phyloP scores from a whole-genome alignment of 2,888 invertebrate species.

The Octodonta nipae region DNA sequence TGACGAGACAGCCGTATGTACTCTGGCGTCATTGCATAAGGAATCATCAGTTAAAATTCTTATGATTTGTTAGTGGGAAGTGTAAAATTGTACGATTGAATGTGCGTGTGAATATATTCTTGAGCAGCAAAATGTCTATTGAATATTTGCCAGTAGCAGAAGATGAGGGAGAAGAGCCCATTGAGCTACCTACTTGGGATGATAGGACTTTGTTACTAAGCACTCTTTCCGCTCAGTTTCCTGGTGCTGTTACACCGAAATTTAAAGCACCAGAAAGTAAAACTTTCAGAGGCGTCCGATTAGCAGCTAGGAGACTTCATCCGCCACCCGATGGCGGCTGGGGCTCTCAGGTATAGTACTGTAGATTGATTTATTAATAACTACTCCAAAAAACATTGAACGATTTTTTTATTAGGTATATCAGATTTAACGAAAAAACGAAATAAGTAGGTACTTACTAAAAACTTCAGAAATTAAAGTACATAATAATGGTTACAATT shows the following conservation, averaged over 20 bases:
- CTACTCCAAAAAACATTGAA: too few relatives aligned
- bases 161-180: slow-evolving; percentile 90
- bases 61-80: too few relatives aligned
- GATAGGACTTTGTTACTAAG: slow-evolving; percentile 84
- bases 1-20: too few relatives aligned
- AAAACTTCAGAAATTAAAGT: too few relatives aligned
- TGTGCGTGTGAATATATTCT: slow-evolving; percentile 6
- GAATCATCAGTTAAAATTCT: too few relatives aligned
- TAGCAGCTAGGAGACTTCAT: slow-evolving; percentile 83
- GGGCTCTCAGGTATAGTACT: slow-evolving; percentile 65
- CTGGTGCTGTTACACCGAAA: slow-evolving; percentile 93
- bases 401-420: too few relatives aligned
- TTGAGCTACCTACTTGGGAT: slow-evolving; percentile 91
- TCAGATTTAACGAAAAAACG: too few relatives aligned
- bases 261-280: slow-evolving; percentile 87
- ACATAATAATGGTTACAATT: too few relatives aligned
- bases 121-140: slow-evolving; percentile 32
- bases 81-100: too few relatives aligned
- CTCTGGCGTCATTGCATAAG: too few relatives aligned
- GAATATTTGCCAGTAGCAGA: slow-evolving; percentile 83
- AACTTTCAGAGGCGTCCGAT: slow-evolving; percentile 73
- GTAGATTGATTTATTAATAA: too few relatives aligned
- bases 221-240: slow-evolving; percentile 94
- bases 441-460: too few relatives aligned
- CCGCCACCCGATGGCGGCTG: slow-evolving; percentile 76